Percentiles rank a stretch among this genome's conserved stretches.
Conservation (phyloP, 1,140 invertebrate genomes). For the Zaprionus taronus region DNA sequence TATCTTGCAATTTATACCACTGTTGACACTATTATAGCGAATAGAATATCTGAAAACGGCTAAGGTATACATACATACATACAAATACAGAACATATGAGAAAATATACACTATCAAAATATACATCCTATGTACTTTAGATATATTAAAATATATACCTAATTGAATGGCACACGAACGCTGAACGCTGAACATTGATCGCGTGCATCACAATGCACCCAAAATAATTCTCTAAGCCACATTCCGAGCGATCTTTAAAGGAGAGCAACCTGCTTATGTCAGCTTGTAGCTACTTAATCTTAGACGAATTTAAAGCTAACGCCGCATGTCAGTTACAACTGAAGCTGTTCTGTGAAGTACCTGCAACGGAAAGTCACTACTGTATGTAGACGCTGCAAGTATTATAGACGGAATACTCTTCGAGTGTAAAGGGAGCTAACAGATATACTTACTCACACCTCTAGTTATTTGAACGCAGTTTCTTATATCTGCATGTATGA, state of each 20-base stretch:
- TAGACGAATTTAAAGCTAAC: slow-evolving; percentile 74
- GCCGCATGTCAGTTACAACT: neutral
- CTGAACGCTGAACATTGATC: slow-evolving; percentile 40
- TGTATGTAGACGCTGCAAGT: too few relatives aligned
- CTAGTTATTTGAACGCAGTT: slow-evolving; percentile 14
- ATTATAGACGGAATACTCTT: neutral
- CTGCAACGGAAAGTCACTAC: slow-evolving; percentile 19
- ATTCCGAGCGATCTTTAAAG: slow-evolving; percentile 55
- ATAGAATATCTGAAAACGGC: slow-evolving; percentile 25
- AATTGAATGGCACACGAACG: slow-evolving; percentile 15
- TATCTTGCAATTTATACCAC: slow-evolving; percentile 72
- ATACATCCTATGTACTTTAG: slow-evolving; percentile 26
- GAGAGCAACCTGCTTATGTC: slow-evolving; percentile 54
- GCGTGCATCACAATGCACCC: slow-evolving; percentile 61
- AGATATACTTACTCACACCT: slow-evolving; percentile 15
- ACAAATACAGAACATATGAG: slow-evolving; percentile 37
- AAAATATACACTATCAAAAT: slow-evolving; percentile 53
- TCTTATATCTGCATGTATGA: slow-evolving; percentile 53
- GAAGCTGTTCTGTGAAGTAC: slow-evolving; percentile 33
- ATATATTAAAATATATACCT: slow-evolving; percentile 25
- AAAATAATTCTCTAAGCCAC: slow-evolving; percentile 53
- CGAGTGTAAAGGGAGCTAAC: slow-evolving; percentile 12
- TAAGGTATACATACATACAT: slow-evolving; percentile 20
- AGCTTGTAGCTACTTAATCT: slow-evolving; percentile 70
- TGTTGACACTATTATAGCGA: slow-evolving; percentile 64